Base-by-base conservation (phyloP, 2,113 vertebrate species). In the Clupea harengus region DNA sequence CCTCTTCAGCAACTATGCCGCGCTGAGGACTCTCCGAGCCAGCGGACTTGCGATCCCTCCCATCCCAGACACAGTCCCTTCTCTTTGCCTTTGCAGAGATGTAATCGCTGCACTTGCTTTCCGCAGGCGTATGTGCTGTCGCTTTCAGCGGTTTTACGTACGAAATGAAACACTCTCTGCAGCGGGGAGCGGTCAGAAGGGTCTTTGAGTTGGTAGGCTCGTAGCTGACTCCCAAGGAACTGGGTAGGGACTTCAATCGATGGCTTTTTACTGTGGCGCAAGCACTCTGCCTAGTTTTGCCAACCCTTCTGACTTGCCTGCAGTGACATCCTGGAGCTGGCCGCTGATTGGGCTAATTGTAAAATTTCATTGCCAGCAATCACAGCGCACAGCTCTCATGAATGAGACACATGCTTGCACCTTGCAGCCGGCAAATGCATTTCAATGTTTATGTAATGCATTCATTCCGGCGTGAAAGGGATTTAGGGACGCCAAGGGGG, bases 261-360 rank as follows among this genome's bases (percentile, higher is more conserved):
- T 89, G 89, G 89, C 86, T 91, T 91, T 93, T 92, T 92, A 88
- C 88, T 92, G 81, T 86, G 67, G 91, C 92, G 88, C 88, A 80
- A 86, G 89, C 86, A 86, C 92, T 78, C 72, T 93, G 94, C 90
- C 94, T 93, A 78, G 89, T 88, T 93, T 89, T 89, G 92, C 90
- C 87, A 82, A 87, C 44, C 91, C 90, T 86, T 83, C 32, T 86
- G 87, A 89, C 81, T 91, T 86, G 90, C 91, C 93, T 85, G 92
- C 93, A 92, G 92, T 94, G 92, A 93, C 94, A 95, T 92, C 90
- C 92, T 89, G 91, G 91, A 90, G 86, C 91, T 90, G 91, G 91
- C 89, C 87, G 86, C 92, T 89, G 92, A 95, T 95, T 94, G 92
- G 94, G 94, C 94, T 94, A 93, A 93, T 94, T 94, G 93, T 84